These are phyloP conservation scores for Trochalopteron elliotii DNA, from an alignment of 2,113 vertebrate genomes.

Conservation along the genomic window DNA sequence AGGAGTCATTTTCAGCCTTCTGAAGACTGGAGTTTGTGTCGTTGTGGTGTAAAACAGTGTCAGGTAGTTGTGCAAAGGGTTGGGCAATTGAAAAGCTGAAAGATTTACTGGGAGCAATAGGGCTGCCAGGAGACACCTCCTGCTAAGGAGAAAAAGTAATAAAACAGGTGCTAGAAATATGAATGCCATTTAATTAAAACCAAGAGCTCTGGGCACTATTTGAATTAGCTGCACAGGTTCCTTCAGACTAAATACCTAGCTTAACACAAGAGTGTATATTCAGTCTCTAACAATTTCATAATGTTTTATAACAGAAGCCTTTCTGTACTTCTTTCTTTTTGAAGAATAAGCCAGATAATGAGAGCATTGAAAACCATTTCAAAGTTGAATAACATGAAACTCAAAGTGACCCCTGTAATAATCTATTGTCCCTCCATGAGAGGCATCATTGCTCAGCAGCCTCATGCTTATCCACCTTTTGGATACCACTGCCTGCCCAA, in stretches of 20 bases:
- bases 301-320: neutral
- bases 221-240: neutral
- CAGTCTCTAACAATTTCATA: neutral
- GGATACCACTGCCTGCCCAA: neutral
- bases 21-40: no score
- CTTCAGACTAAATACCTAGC: neutral
- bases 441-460: neutral
- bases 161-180: neutral
- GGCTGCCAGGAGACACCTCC: neutral
- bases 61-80: neutral
- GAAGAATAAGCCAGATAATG: neutral
- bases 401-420: neutral
- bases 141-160: neutral
- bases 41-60: no score
- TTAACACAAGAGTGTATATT: neutral
- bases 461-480: accelerated
- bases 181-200: neutral
- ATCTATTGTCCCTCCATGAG: accelerated
- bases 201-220: neutral
- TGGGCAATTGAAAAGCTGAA: neutral
- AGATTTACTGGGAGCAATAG: neutral
- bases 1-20: no score
- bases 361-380: neutral
- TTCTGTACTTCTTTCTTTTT: neutral
- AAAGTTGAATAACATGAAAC: neutral